Evolutionary conservation across 2,797 vertebrate species (phyloP).

Genomic region (Podarcis siculus): DNA sequence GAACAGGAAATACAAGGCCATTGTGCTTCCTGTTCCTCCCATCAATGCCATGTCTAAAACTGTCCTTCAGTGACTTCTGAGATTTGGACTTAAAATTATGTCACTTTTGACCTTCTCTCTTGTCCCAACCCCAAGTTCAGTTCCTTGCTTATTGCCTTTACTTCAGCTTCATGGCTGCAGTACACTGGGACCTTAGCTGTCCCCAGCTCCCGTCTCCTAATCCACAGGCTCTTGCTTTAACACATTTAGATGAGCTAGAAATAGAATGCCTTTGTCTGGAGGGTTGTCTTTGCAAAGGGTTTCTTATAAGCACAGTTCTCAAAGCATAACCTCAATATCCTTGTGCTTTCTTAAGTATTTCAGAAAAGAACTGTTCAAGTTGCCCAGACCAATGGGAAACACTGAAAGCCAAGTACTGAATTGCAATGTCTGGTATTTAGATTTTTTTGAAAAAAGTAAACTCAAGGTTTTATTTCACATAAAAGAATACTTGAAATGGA

Average conservation of each 20-base stretch:
- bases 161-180: slow-evolving; percentile 3
- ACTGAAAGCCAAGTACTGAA: background rate
- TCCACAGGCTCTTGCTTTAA: slow-evolving; percentile 26
- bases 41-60: background rate
- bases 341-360: background rate
- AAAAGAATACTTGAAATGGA: background rate
- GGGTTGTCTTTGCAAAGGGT: slow-evolving; percentile 24
- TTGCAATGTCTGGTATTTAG: background rate
- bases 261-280: slow-evolving; percentile 6
- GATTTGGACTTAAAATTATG: slow-evolving; percentile 25
- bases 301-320: background rate
- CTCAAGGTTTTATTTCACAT: background rate
- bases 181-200: background rate
- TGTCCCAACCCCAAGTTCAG: background rate
- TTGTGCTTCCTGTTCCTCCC: too few species aligned
- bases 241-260: slow-evolving; percentile 18
- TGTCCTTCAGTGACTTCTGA: slow-evolving; percentile 22
- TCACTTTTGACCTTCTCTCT: slow-evolving; percentile 9
- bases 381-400: background rate
- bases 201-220: slow-evolving; percentile 25
- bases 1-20: background rate
- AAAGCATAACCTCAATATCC: background rate
- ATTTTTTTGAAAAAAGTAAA: background rate
- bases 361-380: background rate
- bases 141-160: slow-evolving; percentile 32